Evolutionary conservation across 2,797 vertebrate genomes (phyloP).

Genomic region (Sebastes itinus): DNA sequence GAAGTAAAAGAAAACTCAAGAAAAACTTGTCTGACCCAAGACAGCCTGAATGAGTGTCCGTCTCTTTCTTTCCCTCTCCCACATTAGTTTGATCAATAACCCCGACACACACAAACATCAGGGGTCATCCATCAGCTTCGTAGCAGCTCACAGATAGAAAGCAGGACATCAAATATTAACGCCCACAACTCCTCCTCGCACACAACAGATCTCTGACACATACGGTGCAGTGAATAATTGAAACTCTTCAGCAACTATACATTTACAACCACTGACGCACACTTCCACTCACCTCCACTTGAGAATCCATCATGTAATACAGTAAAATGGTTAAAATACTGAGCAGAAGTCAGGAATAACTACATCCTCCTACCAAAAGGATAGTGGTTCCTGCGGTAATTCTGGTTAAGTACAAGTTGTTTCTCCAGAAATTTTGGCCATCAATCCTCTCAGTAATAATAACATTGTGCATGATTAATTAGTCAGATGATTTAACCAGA

Average conservation of each 20-base stretch:
- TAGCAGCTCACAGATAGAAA: slow-evolving; percentile 46
- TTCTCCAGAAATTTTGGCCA: not conserved
- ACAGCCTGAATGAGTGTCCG: slow-evolving; percentile 16
- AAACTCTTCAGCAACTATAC: slow-evolving; percentile 51
- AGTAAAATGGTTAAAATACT: not conserved
- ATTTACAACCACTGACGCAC: slow-evolving; percentile 39
- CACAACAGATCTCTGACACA: slow-evolving; percentile 53
- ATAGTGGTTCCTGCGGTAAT: not conserved
- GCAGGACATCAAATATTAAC: slow-evolving; percentile 73
- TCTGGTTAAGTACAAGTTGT: not conserved
- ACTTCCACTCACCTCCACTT: not conserved
- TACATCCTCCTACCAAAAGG: not conserved
- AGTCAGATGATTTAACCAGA: not conserved
- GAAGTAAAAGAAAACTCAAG: slow-evolving; percentile 26
- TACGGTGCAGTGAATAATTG: slow-evolving; percentile 62
- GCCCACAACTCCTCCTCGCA: slow-evolving; percentile 33
- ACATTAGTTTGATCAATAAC: slow-evolving; percentile 67
- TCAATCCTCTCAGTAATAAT: not conserved
- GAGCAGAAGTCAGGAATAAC: not conserved
- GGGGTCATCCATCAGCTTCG: slow-evolving; percentile 62
- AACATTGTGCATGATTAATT: not conserved
- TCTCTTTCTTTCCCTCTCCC: slow-evolving; percentile 34
- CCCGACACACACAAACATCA: slow-evolving; percentile 42
- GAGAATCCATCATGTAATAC: not conserved
- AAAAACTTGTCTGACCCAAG: slow-evolving; percentile 45